Evolutionary conservation across 2,888 invertebrate genomes (phyloP), one percentile per base, ranked within the genome.

Genomic region (Tromatobia lineatoria): DNA sequence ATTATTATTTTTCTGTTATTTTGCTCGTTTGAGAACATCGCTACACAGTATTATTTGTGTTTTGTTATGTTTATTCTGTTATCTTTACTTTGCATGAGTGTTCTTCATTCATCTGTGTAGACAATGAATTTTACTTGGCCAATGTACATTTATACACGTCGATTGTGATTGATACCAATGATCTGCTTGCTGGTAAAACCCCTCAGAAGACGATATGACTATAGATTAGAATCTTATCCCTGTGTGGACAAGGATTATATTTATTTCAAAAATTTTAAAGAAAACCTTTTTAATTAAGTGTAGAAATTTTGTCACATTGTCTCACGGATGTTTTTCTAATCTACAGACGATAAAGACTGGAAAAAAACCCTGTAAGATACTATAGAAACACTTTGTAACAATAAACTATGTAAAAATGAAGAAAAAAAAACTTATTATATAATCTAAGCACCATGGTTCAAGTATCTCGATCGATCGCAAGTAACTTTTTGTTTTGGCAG

Each of bases 311-410:
- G 29, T 70, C 73, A 45, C 20, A 80, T 2, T 45, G 23, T 67
- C 47, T 67, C 47, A 50, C 57, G 67, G 74, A 74, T 50, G 67
- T 64, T 78, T 70, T 74, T 45, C 67, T 59, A 50, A 67, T 80
- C 47, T 80, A 15, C 61, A 57, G 54, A 71, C 25, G 45, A n/a
- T 45, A 67, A 73, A 15, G 50, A 47, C 29, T 54, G 81, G 59
- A 80, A 47, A 59, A 38, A 50, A 76, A 81, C 23, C 71, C 81
- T 81, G 81, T 81, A 76, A 57, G 64, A 69, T 74, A 70, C 13
- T 61, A 42, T 64, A 70, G 75, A 75, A 76, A 81, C 38, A 64
- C 70, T 75, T 81, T 81, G 81, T 81, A 81, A 76, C n/a, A 75
- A 79, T 66, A 29, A 81, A 70, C 38, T 45, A 64, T 76, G 70